These are phyloP conservation scores for Atta cephalotes DNA, from an alignment of 1,140 invertebrate species.

Conservation along the genomic window DNA sequence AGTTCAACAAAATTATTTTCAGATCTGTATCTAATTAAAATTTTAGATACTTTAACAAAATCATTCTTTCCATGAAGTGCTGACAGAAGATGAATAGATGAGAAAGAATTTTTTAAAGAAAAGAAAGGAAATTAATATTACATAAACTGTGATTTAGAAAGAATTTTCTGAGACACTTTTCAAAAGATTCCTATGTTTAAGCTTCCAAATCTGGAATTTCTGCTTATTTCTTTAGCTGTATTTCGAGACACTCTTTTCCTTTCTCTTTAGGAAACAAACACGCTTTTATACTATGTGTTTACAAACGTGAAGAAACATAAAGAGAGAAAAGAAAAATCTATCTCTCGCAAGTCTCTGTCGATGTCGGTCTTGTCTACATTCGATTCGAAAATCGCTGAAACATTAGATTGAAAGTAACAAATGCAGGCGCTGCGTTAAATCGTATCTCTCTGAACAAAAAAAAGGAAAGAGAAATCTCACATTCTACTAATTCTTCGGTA, in stretches of 20 bases:
- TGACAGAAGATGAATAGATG: background rate
- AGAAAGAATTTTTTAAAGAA: background rate
- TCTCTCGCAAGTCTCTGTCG: background rate
- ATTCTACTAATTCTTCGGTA: conserved; percentile 3
- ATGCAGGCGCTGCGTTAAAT: conserved; percentile 16
- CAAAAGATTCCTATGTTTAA: background rate
- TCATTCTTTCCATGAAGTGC: too few species aligned
- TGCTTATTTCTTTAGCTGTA: background rate
- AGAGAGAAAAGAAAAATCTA: background rate
- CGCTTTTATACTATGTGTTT: background rate
- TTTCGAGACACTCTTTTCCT: background rate
- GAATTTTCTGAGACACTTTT: background rate
- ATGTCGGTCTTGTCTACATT: background rate
- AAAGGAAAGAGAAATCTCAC: background rate
- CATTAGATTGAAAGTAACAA: background rate
- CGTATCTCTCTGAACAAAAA: background rate
- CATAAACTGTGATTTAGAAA: too few species aligned
- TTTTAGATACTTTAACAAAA: too few species aligned
- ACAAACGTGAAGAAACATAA: background rate
- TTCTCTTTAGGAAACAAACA: background rate
- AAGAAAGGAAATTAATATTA: too few species aligned
- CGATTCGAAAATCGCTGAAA: background rate
- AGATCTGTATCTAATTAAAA: too few species aligned
- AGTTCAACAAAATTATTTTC: too few species aligned
- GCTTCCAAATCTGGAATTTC: conserved; percentile 1